phyloP scores from a whole-genome alignment of 2,797 vertebrate genomes.

The Ambastaia sidthimunki region DNA sequence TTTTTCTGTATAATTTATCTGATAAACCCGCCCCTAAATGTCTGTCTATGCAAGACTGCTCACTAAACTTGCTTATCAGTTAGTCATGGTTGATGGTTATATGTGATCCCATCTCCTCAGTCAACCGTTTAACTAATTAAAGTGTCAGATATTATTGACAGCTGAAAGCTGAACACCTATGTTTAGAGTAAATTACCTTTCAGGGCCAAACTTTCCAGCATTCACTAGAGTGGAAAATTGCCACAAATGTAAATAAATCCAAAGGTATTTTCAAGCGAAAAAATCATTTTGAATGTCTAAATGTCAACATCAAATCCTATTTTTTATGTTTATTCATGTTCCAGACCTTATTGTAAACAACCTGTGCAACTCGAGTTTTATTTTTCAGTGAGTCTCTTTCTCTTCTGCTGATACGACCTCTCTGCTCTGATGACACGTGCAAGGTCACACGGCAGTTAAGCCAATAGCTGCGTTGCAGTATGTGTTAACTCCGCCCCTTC shows the following conservation, averaged over 20 bases:
- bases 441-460: neutral
- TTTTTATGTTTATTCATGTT: neutral
- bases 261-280: no score
- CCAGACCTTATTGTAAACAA: no score
- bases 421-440: neutral
- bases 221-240: neutral
- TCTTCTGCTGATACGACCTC: no score
- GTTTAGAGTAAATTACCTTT: neutral
- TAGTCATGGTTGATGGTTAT: neutral
- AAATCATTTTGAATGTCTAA: no score
- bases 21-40: neutral
- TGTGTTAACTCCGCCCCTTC: neutral
- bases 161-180: neutral
- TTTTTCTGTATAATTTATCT: neutral
- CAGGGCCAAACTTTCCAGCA: neutral
- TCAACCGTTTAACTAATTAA: slow-evolving; percentile 8
- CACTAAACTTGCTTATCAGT: neutral
- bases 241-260: neutral
- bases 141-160: slow-evolving; percentile 19
- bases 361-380: no score
- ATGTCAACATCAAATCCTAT: neutral
- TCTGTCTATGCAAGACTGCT: neutral
- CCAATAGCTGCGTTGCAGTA: neutral
- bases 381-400: no score
- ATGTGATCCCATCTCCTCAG: slow-evolving; percentile 3